Evolutionary conservation across 2,888 invertebrate species (phyloP).

Genomic region (Lasioglossum morio): DNA sequence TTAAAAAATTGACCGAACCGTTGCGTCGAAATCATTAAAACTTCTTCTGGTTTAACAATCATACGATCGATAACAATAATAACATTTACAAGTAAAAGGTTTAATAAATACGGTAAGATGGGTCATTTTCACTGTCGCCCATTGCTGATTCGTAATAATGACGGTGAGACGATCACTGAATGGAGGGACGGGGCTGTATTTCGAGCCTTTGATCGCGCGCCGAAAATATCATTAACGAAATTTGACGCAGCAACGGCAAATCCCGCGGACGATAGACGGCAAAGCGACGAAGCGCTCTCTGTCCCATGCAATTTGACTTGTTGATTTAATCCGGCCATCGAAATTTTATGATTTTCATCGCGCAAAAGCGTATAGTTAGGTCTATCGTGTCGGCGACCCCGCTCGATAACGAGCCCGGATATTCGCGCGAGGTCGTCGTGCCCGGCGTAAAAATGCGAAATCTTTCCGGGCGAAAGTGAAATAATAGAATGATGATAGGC

Average conservation of each 20-base stretch:
- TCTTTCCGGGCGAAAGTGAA: neutral
- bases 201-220: conserved; percentile 23
- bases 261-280: neutral
- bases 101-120: neutral
- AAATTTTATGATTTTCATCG: conserved; percentile 57
- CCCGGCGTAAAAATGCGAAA: neutral
- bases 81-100: neutral
- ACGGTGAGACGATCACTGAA: neutral
- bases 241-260: conserved; percentile 8
- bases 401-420: neutral
- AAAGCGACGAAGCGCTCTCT: conserved; percentile 5
- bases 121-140: too few relatives aligned
- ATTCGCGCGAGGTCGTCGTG: neutral
- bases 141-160: neutral
- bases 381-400: neutral
- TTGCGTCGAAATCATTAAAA: too few relatives aligned
- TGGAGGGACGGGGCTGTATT: neutral
- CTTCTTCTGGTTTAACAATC: too few relatives aligned
- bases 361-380: neutral
- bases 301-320: conserved; percentile 59
- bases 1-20: too few relatives aligned
- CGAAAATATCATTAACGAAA: conserved; percentile 53
- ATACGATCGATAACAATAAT: too few relatives aligned
- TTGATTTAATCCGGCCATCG: conserved; percentile 58
- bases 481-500: neutral